phyloP scores from a whole-genome alignment of 1,140 invertebrate species.

The Uloborus diversus region DNA sequence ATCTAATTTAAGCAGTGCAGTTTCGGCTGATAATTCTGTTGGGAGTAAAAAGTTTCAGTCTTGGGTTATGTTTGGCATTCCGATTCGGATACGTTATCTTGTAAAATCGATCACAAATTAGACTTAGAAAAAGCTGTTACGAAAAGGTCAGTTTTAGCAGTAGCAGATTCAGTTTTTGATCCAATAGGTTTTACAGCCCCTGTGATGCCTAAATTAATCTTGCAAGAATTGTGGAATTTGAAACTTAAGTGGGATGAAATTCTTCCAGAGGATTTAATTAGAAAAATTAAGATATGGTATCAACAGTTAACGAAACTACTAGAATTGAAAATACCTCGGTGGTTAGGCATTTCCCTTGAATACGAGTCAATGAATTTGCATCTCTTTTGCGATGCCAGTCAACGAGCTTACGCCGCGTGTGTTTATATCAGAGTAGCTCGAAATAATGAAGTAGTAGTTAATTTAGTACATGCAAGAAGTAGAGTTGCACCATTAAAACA shows the following conservation, averaged over 20 bases:
- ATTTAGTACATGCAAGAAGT: slow-evolving; percentile 30
- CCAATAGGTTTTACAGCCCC: slow-evolving; percentile 3
- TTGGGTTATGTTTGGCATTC: slow-evolving; percentile 12
- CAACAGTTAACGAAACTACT: background rate
- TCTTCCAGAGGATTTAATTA: slow-evolving; percentile 3
- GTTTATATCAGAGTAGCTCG: background rate
- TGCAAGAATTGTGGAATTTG: slow-evolving; percentile 20
- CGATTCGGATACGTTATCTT: background rate
- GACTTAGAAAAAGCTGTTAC: background rate
- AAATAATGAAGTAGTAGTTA: background rate
- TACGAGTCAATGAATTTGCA: slow-evolving; percentile 2
- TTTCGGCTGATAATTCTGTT: background rate
- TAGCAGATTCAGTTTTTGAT: slow-evolving; percentile 11
- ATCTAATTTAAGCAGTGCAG: background rate
- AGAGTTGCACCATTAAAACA: slow-evolving; percentile 1
- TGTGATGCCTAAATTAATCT: slow-evolving; percentile 10
- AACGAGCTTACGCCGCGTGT: background rate
- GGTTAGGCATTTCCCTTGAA: background rate
- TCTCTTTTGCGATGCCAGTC: slow-evolving; percentile 16
- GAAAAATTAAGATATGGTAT: slow-evolving; percentile 9
- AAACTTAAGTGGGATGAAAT: slow-evolving; percentile 25
- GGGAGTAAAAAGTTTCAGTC: background rate
- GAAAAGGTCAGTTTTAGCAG: slow-evolving; percentile 6
- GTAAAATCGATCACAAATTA: background rate
- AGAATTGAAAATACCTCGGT: slow-evolving; percentile 20